Conservation (phyloP, 2,888 invertebrate species). For the Heliconius cydno region DNA sequence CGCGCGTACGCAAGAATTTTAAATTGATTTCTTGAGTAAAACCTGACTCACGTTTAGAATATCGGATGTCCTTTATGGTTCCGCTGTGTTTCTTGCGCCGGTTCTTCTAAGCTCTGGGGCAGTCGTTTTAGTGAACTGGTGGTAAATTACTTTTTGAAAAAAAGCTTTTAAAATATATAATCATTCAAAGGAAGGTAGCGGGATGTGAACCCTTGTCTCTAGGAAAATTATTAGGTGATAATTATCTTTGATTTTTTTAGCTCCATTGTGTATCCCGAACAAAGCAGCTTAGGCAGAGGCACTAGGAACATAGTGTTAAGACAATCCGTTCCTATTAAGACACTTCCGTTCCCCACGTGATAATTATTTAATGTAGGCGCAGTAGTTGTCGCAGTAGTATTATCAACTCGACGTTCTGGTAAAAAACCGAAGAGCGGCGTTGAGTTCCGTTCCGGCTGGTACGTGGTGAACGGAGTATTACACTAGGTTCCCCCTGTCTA, state of each 20-base stretch:
- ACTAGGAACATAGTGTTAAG: no score
- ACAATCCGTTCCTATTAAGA: no score
- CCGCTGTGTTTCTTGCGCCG: neutral
- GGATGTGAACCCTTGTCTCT: neutral
- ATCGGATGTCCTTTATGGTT: conserved; percentile 22
- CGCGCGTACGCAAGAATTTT: neutral
- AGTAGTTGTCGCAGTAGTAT: neutral
- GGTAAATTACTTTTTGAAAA: neutral
- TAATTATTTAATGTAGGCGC: neutral
- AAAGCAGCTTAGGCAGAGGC: no score
- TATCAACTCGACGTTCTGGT: no score
- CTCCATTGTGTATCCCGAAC: no score
- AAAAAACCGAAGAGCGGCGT: neutral
- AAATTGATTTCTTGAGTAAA: conserved; percentile 16
- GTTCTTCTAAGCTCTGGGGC: neutral
- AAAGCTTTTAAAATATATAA: no score
- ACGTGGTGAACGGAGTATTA: neutral
- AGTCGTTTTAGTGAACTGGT: neutral
- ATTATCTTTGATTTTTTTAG: no score
- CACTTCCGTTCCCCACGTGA: no score
- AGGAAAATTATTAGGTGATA: neutral
- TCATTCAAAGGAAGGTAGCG: no score
- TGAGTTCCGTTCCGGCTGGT: neutral
- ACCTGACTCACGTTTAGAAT: conserved; percentile 8
- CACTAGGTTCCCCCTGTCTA: neutral